Evolutionary conservation across 2,888 invertebrate species (phyloP), one percentile per base, ranked within the genome.

Genomic region (Keiferia lycopersicella): DNA sequence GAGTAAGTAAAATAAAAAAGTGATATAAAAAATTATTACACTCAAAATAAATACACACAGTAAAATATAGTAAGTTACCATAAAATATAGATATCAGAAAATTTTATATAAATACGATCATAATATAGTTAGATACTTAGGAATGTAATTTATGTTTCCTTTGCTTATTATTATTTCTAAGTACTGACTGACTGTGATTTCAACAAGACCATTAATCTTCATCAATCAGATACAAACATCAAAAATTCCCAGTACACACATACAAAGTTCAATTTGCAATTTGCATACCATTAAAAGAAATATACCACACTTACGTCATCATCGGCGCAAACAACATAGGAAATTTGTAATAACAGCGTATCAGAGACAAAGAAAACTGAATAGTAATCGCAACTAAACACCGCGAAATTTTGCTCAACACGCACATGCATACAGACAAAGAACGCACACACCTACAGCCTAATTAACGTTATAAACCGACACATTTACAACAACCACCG

Each of bases 401-500:
- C 60, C 56, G 62, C 62, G 59, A 57, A 62, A 63, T 64, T 63
- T 63, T 38, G 68, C 69, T 73, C 71, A 69, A 74, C 83, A 83
- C 83, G 82, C 83, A 67, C 80, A 71, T 78, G 71, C 68, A 70
- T 62, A 65, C 62, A 66, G 64, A 66, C 71, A 77, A 80, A 81
- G 78, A 68, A 81, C 82, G 74, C 88, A 87, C 91, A 90, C 90
- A 81, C 48, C 62, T 75, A 75, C 78, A 74, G 78, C 81, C 86
- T 90, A 88, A 90, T 89, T 91, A 90, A 83, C 80, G 73, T 51
- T 50, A 51, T 53, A 38, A 59, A 61, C 61, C 50, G 74, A 87
- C 90, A 91, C 90, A 88, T 88, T 88, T 86, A 88, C 88, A 88
- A 87, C 84, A 86, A 87, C 83, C 83, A 86, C 82, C 77, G 77